Conservation (phyloP, 1,140 invertebrate genomes). For the Schmidtea mediterranea region DNA sequence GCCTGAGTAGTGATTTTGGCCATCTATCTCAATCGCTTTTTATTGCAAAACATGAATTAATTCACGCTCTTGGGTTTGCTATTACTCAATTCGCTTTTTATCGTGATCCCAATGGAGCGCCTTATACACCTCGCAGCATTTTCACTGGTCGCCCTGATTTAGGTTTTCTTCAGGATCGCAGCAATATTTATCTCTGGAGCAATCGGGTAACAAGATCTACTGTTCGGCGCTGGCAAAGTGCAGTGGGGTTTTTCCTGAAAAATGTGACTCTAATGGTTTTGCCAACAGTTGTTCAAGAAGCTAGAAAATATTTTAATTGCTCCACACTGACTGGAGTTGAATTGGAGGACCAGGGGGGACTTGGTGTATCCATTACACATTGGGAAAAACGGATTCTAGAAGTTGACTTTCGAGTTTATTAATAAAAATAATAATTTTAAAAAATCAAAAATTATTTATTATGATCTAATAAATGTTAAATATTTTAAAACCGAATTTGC, state of each 20-base stretch:
- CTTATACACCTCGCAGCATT: constrained; percentile 43
- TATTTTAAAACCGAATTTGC: neutral
- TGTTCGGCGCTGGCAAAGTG: constrained; percentile 55
- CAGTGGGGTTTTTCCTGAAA: constrained; percentile 41
- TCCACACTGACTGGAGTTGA: constrained; percentile 68
- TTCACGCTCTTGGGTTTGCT: constrained; percentile 83
- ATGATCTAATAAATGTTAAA: neutral
- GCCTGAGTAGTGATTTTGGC: constrained; percentile 64
- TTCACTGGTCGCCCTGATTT: constrained; percentile 30
- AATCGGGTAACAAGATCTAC: constrained; percentile 49
- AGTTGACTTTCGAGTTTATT: constrained; percentile 28
- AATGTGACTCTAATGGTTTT: no score
- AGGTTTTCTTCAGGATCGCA: constrained; percentile 34
- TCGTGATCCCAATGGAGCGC: constrained; percentile 51
- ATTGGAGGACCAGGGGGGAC: constrained; percentile 81
- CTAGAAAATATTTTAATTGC: constrained; percentile 66
- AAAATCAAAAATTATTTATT: neutral
- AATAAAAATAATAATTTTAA: neutral
- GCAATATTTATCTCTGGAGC: constrained; percentile 66
- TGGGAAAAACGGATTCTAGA: constrained; percentile 95
- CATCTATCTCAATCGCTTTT: constrained; percentile 70
- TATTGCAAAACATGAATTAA: constrained; percentile 91
- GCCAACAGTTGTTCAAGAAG: constrained; percentile 22
- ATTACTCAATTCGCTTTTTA: constrained; percentile 78
- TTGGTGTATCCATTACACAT: constrained; percentile 80